Evolutionary conservation across 2,797 vertebrate genomes (phyloP), one percentile per base, ranked within the genome.

Genomic region (Champsocephalus esox): DNA sequence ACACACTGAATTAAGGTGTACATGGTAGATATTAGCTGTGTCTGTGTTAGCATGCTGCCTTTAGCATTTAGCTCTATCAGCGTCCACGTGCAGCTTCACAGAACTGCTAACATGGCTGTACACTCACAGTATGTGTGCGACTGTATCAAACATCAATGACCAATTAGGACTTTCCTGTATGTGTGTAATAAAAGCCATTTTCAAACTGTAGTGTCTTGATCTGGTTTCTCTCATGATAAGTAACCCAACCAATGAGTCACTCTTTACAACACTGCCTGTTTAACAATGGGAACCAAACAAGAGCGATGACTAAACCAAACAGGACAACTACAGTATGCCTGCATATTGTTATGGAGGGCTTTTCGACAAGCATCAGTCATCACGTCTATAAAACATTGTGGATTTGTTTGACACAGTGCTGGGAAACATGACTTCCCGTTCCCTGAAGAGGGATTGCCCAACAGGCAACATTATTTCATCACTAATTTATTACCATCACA

Each of bases 401-500:
- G 85, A 79, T 86, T 60, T 87, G 66, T 92, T 91, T 89, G 73
- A 92, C 86, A 82, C 64, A 79, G 58, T 66, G 79, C 88, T 87
- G 84, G 85, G 89, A 92, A 94, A 87, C 66, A 73, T 32, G 0
- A 87, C 88, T 93, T 92, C 85, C 88, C 67, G 45, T 89, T 62
- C 74, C 79, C 77, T 75, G 48, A 79, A 85, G 76, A 64, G 68
- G 81, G 81, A 90, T 91, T 90, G 90, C 70, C 89, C 77, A 80
- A 81, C 66, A 38, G 69, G 79, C 21, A 21, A 21, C 21, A 89
- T 90, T 89, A 87, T 92, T 90, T 87, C 86, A 90, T 86, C 88
- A 87, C 72, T 77, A 77, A 84, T 91, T 92, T 90, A 92, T 94
- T 90, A 81, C 79, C 78, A 67, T 77, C 72, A 91, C 91, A 93